Evolutionary conservation across 2,113 vertebrate species (phyloP).

Genomic region (Mesocricetus auratus): DNA sequence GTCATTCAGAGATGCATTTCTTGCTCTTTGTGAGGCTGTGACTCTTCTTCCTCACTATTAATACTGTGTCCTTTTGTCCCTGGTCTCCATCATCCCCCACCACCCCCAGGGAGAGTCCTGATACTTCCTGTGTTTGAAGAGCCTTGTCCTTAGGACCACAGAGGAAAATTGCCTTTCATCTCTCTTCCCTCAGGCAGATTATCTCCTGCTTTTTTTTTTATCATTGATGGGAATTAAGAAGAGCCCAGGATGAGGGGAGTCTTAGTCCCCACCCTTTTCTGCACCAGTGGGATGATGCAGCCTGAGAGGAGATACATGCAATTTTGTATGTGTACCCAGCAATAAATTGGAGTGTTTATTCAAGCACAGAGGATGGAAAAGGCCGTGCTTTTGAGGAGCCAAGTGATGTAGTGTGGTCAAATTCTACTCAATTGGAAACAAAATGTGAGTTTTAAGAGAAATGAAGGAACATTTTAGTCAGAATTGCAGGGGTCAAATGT

Average conservation of each 20-base stretch:
- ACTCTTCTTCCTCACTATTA: not conserved
- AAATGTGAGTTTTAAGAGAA: conserved; percentile 43
- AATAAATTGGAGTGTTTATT: conserved; percentile 43
- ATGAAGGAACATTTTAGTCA: not conserved
- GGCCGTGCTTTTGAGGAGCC: not conserved
- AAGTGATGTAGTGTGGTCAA: not conserved
- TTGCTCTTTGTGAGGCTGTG: not conserved
- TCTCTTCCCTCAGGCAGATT: not conserved
- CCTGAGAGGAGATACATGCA: not conserved
- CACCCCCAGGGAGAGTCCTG: not conserved
- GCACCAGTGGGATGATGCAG: not conserved
- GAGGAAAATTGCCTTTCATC: not conserved
- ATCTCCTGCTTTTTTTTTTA: not conserved
- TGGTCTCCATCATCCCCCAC: not conserved
- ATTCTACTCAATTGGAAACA: not conserved
- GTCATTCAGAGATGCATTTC: not conserved
- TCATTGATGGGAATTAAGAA: not conserved
- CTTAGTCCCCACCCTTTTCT: not conserved
- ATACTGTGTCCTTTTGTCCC: not conserved
- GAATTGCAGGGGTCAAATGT: not conserved
- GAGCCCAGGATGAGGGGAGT: not conserved
- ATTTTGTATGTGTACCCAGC: not conserved
- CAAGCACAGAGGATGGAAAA: conserved; percentile 36
- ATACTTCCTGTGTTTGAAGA: not conserved
- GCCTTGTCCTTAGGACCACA: not conserved